Percentiles rank a stretch among this genome's conserved stretches.
These are phyloP conservation scores for Acanthosepion pharaonis DNA, from an alignment of 2,888 invertebrate species.

Conservation along the genomic window DNA sequence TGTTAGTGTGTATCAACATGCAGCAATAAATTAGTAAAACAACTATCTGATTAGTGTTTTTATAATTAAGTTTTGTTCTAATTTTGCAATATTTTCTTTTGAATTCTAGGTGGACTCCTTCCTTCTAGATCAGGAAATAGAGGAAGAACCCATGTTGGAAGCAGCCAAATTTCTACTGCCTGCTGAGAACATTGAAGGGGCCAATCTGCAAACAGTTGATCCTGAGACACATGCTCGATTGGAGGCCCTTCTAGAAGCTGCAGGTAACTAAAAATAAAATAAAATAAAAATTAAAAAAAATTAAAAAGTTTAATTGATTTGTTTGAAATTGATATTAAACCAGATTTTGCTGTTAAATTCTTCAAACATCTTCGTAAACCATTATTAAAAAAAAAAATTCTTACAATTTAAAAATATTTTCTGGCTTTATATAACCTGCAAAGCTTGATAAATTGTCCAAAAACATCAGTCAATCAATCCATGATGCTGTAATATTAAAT, in stretches of 20 bases:
- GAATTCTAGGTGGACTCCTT: constrained; percentile 82
- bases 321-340: not conserved
- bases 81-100: constrained; percentile 35
- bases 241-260: constrained; percentile 94
- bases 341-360: too few species aligned
- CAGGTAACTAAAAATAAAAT: constrained; percentile 78
- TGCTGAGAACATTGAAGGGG: constrained; percentile 74
- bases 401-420: too few species aligned
- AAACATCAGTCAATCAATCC: too few species aligned
- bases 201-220: constrained; percentile 73
- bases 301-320: too few species aligned
- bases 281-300: not conserved
- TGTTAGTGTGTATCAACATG: not conserved
- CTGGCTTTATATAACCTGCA: too few species aligned
- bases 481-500: too few species aligned
- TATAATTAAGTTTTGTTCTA: too few species aligned
- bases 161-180: constrained; percentile 81
- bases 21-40: too few species aligned
- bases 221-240: constrained; percentile 92
- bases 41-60: too few species aligned
- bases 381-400: too few species aligned
- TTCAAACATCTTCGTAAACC: too few species aligned
- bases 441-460: too few species aligned
- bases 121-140: constrained; percentile 81
- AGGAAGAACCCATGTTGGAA: constrained; percentile 79